Evolutionary conservation across 2,113 vertebrate genomes (phyloP).

Genomic region (Anthoscopus minutus): DNA sequence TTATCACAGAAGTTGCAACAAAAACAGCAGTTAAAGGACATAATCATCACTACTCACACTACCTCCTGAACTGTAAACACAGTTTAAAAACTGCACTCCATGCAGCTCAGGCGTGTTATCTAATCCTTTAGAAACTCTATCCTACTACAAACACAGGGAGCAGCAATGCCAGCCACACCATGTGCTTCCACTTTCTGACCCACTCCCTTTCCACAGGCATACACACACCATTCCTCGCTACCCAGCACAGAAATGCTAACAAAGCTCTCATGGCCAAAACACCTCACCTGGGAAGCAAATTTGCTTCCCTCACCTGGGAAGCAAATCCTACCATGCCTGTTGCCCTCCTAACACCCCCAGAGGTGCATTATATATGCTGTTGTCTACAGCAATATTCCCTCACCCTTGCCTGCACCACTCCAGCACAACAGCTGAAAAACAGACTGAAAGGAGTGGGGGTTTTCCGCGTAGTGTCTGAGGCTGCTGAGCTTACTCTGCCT

Average conservation of each 20-base stretch:
- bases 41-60: slow-evolving; percentile 24
- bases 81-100: slow-evolving; percentile 2
- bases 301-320: neutral
- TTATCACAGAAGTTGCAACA: neutral
- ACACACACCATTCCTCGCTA: accelerated
- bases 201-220: neutral
- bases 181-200: neutral
- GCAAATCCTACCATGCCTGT: neutral
- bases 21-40: slow-evolving; percentile 40
- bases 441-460: neutral
- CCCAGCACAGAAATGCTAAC: neutral
- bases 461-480: neutral
- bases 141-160: neutral
- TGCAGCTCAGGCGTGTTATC: neutral
- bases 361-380: accelerated
- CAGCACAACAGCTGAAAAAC: neutral
- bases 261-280: accelerated
- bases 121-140: slow-evolving; percentile 34
- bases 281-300: neutral
- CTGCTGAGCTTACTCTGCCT: neutral
- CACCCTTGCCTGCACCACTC: accelerated
- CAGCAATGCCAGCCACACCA: neutral
- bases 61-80: slow-evolving; percentile 36
- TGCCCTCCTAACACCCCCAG: accelerated
- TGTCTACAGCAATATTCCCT: neutral